Conservation (phyloP, 2,797 vertebrate species). For the Pelochelys cantorii region DNA sequence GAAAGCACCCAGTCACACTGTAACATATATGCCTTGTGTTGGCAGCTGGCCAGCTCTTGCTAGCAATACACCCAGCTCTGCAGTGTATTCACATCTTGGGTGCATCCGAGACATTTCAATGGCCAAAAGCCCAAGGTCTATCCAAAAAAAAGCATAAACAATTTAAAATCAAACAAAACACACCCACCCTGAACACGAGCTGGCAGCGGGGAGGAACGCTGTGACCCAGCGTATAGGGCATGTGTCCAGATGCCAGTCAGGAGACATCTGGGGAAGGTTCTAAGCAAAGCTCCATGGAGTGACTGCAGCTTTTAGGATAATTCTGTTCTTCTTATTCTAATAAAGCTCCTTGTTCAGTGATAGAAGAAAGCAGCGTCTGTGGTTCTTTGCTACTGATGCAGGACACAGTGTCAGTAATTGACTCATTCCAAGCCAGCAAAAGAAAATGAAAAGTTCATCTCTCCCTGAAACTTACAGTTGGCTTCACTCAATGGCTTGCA, state of each 20-base stretch:
- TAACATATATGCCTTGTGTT: background rate
- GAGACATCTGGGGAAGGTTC: background rate
- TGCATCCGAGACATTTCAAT: fast-evolving
- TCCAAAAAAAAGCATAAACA: background rate
- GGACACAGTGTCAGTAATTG: conserved; percentile 1
- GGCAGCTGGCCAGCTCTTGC: background rate
- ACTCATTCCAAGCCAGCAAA: background rate
- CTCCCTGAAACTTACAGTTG: background rate
- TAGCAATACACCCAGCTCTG: background rate
- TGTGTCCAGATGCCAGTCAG: background rate
- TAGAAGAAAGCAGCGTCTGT: background rate
- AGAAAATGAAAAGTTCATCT: background rate
- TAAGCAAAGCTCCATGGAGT: conserved; percentile 4
- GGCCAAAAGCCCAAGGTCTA: background rate
- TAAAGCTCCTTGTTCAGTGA: background rate
- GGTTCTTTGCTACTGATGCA: background rate
- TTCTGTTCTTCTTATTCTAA: background rate
- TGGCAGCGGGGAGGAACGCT: background rate
- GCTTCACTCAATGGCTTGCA: fast-evolving
- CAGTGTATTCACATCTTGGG: fast-evolving
- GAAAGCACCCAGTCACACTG: background rate
- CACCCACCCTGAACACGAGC: background rate
- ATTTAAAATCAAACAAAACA: background rate
- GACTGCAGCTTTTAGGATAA: background rate
- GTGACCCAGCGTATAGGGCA: fast-evolving